Base-by-base conservation (phyloP, 2,888 invertebrate genomes). In the Yponomeuta sedellus region DNA sequence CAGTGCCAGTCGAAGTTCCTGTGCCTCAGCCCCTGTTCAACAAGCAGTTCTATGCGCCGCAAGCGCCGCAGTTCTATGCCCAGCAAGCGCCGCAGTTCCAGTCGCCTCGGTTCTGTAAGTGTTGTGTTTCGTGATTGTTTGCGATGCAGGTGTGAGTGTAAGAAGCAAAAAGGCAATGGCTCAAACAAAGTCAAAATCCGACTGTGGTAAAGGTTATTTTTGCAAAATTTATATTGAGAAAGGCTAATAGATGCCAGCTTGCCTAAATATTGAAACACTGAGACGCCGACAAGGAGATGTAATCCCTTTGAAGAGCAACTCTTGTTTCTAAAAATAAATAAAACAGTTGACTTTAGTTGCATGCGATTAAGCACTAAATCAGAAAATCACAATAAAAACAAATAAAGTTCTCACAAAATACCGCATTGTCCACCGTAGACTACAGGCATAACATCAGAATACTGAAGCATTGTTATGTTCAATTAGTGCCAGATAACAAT, bases 1-100 rank as follows among this genome's bases (percentile, higher is more conserved):
- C 82, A 1, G 84, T 89, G n/a, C 89, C 91, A 2, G 83, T 87
- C 0, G 85, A 86, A 66, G 69, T 83, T 0, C 83, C 83, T 0
- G 69, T 83, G 0, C 83, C 83, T 0, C 73, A 77, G 12, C 75
- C 77, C 65, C 70, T 75, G 19, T 77, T 76, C 64, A 68, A 73
- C 10, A 75, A 75, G 66, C 76, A 75, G 11, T 67, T 78, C 12
- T 84, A 79, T 66, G 75, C 78, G 0, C 75, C 34, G 0, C 75
- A 61, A 34, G 34, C 61, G 25, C 61, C 28, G 61, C 61, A 28
- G 28, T 52, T 52, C 16, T 84, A 79, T 66, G 75, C 78, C 0
- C 75, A 61, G 0, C 75, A 61, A 34, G 34, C 61, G 25, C 61
- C 28, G 61, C 61, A 28, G 28, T 52, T 52, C 16, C 44, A 52